These are phyloP conservation scores for Acleris emargana DNA, from an alignment of 2,888 invertebrate species.

Conservation along the genomic window DNA sequence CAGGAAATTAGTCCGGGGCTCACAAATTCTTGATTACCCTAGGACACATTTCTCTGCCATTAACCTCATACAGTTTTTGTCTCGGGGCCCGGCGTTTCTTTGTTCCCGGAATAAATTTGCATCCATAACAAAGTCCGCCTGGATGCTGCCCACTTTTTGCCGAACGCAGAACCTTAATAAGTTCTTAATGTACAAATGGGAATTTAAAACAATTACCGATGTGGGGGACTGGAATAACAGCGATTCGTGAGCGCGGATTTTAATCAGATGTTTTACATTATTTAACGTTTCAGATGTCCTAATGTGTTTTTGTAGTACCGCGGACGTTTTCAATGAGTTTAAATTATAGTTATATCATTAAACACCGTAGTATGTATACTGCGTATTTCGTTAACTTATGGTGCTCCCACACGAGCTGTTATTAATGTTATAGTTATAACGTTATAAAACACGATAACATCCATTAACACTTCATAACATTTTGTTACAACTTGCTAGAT, in stretches of 20 bases:
- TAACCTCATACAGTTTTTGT: constrained; percentile 66
- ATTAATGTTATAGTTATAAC: no score
- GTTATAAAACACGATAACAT: no score
- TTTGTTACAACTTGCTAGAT: no score
- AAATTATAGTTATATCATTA: no score
- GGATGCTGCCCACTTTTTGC: constrained; percentile 66
- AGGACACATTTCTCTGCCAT: constrained; percentile 61
- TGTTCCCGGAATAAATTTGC: constrained; percentile 78
- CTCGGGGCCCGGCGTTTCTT: constrained; percentile 55
- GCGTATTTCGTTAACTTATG: no score
- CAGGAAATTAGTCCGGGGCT: constrained; percentile 57
- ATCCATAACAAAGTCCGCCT: constrained; percentile 68
- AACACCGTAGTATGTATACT: no score
- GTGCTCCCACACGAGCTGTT: no score
- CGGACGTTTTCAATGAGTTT: no score
- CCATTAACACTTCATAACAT: no score
- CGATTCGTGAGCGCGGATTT: constrained; percentile 11
- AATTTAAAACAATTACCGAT: constrained; percentile 56
- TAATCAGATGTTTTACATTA: constrained; percentile 12
- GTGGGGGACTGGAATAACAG: constrained; percentile 36
- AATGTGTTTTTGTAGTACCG: constrained; percentile 5
- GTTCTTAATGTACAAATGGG: constrained; percentile 64
- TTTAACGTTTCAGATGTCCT: constrained; percentile 10
- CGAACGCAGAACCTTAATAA: constrained; percentile 58
- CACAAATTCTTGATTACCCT: constrained; percentile 61